Percentiles rank a stretch among this genome's conserved stretches.
Conservation (phyloP, 2,113 vertebrate species). For the Tor tambroides region DNA sequence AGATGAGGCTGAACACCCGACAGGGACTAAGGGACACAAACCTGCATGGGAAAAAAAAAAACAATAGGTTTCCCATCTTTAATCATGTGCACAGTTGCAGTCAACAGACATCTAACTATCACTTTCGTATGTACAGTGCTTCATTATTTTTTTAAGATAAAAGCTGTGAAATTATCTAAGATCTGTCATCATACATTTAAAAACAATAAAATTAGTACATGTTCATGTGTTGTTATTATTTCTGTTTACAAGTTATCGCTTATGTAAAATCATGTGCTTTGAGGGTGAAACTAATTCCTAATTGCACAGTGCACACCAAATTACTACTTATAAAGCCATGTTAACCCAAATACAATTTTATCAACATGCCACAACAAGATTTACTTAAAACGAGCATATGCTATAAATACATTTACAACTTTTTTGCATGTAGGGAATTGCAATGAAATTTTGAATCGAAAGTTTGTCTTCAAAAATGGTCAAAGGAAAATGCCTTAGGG, state of each 20-base stretch:
- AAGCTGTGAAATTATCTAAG: neutral
- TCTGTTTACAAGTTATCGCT: neutral
- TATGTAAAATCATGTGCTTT: conserved; percentile 48
- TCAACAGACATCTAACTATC: neutral
- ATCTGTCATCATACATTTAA: neutral
- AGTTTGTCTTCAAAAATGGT: neutral
- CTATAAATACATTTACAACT: neutral
- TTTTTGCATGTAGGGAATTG: neutral
- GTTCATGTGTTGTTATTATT: neutral
- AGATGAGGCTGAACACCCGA: conserved; percentile 82
- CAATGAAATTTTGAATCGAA: neutral
- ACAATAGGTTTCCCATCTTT: neutral
- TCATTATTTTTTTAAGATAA: no score
- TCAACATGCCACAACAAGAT: neutral
- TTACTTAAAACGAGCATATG: neutral
- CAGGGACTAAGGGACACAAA: conserved; percentile 83
- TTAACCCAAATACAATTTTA: neutral
- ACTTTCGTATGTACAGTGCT: neutral
- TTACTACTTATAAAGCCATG: neutral
- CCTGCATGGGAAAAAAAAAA: conserved; percentile 70
- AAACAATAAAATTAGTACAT: neutral
- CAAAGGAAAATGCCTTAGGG: neutral
- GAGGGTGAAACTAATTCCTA: conserved; percentile 33
- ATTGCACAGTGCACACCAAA: neutral
- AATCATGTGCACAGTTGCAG: neutral